These are phyloP conservation scores for Miltochrista miniata DNA, from an alignment of 2,888 invertebrate species.

Conservation along the genomic window DNA sequence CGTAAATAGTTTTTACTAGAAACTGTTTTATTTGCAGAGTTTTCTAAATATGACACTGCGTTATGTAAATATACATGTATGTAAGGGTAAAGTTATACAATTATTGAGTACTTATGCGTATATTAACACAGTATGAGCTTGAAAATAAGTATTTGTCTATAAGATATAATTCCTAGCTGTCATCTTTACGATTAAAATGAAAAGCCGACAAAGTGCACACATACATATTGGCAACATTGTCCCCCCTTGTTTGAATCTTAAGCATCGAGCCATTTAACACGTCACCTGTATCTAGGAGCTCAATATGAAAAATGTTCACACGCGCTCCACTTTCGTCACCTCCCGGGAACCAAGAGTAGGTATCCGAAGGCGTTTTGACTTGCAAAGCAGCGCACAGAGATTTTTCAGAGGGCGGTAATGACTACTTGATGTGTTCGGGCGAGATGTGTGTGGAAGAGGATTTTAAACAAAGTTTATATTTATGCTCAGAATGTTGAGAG, in stretches of 20 bases:
- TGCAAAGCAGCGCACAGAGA: slow-evolving; percentile 77
- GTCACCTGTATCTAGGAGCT: slow-evolving; percentile 44
- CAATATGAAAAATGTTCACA: slow-evolving; percentile 51
- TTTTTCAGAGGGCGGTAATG: slow-evolving; percentile 82
- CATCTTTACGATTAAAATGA: slow-evolving; percentile 20
- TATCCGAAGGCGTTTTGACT: slow-evolving; percentile 75
- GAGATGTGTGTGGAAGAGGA: slow-evolving; percentile 46
- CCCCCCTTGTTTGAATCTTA: slow-evolving; percentile 35
- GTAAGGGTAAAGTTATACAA: too few relatives aligned
- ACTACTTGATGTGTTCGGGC: slow-evolving; percentile 71
- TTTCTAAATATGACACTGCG: too few relatives aligned
- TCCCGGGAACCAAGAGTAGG: slow-evolving; percentile 38
- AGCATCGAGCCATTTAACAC: slow-evolving; percentile 43
- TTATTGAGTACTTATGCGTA: too few relatives aligned
- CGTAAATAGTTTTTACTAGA: too few relatives aligned
- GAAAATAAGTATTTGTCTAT: too few relatives aligned
- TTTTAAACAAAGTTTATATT: slow-evolving; percentile 6
- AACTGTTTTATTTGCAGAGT: too few relatives aligned
- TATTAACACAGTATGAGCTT: too few relatives aligned
- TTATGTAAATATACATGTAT: too few relatives aligned
- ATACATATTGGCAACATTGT: not conserved
- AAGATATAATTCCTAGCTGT: too few relatives aligned
- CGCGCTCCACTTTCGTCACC: slow-evolving; percentile 29
- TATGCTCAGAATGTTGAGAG: not conserved
- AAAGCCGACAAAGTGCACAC: not conserved